Evolutionary conservation across 2,113 vertebrate genomes (phyloP).

Genomic region (Phyllostomus discolor): DNA sequence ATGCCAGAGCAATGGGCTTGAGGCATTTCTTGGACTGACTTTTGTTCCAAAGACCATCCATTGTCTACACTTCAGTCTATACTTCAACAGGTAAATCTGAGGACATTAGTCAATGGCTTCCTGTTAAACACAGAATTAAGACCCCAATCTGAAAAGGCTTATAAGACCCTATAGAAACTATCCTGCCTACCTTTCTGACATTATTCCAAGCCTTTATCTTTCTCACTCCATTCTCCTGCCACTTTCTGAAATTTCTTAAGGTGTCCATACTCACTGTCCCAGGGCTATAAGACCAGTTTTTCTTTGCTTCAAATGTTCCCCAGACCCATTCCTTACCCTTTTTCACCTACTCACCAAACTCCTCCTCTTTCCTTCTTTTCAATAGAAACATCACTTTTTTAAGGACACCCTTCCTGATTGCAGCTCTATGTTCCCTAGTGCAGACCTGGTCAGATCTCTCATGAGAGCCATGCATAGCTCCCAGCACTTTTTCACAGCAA

Average conservation of each 20-base stretch:
- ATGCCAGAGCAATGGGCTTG: neutral
- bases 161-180: neutral
- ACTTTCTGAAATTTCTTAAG: neutral
- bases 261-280: neutral
- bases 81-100: neutral
- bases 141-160: neutral
- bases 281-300: neutral
- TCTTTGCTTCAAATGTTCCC: neutral
- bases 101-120: neutral
- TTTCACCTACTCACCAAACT: neutral
- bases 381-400: neutral
- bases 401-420: neutral
- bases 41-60: neutral
- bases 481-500: neutral
- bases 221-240: neutral
- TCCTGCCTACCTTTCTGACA: neutral
- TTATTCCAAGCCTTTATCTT: neutral
- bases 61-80: neutral
- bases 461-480: neutral
- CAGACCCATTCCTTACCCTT: neutral
- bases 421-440: neutral
- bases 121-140: neutral
- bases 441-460: neutral
- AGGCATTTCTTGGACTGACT: neutral
- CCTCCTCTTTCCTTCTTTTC: neutral